phyloP scores from a whole-genome alignment of 1,140 invertebrate genomes.

The Tetraneura akinire region DNA sequence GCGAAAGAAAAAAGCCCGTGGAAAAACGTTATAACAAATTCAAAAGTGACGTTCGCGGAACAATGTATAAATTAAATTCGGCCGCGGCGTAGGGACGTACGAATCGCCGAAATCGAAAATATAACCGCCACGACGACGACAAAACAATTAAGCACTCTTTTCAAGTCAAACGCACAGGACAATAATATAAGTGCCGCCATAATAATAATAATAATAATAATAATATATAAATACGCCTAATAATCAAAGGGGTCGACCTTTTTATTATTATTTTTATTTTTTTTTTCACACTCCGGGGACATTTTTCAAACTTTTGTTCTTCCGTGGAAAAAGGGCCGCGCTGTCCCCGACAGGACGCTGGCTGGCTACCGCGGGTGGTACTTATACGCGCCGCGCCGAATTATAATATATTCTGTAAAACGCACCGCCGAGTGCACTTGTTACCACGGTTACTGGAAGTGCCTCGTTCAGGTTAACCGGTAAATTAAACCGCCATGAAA shows the following conservation, averaged over 20 bases:
- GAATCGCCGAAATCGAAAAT: constrained; percentile 39
- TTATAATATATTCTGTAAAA: constrained; percentile 46
- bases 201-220: too few species aligned
- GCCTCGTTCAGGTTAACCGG: constrained; percentile 46
- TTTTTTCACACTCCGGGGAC: background rate
- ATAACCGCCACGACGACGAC: constrained; percentile 27
- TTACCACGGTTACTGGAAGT: constrained; percentile 17
- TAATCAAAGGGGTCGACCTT: constrained; percentile 47
- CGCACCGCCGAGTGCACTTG: constrained; percentile 31
- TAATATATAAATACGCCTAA: constrained; percentile 50
- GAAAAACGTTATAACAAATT: too few species aligned
- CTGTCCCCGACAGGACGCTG: constrained; percentile 37
- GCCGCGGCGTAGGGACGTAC: constrained; percentile 22
- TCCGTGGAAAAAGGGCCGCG: constrained; percentile 24
- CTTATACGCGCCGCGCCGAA: constrained; percentile 43
- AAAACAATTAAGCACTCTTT: constrained; percentile 48
- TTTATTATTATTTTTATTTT: constrained; percentile 19
- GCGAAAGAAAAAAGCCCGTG: too few species aligned
- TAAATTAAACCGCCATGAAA: constrained; percentile 50
- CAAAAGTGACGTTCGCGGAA: background rate
- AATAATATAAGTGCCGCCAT: constrained; percentile 49
- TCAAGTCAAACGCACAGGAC: constrained; percentile 28
- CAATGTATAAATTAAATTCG: constrained; percentile 18
- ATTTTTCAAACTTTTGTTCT: constrained; percentile 49
- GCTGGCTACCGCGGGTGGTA: constrained; percentile 36